Evolutionary conservation across 2,888 invertebrate species (phyloP).

Genomic region (Gisinianus flammeolus): DNA sequence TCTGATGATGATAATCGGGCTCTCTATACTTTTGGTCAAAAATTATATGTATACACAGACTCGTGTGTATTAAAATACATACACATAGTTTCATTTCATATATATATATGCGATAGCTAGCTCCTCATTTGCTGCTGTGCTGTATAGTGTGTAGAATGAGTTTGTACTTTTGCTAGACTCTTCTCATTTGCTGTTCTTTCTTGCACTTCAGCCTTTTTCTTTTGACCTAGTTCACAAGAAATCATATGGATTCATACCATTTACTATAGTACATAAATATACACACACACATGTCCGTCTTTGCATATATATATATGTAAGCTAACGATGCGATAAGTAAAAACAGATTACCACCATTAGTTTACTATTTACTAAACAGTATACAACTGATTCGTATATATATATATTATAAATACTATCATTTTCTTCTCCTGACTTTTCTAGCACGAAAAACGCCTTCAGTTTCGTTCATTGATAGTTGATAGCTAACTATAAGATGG

Average conservation of each 20-base stretch:
- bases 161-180: background rate
- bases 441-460: background rate
- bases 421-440: constrained; percentile 1
- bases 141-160: background rate
- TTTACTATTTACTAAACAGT: background rate
- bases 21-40: too few relatives aligned
- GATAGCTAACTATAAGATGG: background rate
- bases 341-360: background rate
- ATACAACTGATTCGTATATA: background rate
- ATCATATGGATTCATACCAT: background rate
- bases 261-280: background rate
- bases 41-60: too few relatives aligned
- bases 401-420: background rate
- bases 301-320: background rate
- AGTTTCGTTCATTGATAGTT: background rate
- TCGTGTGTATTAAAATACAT: too few relatives aligned
- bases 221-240: constrained; percentile 17
- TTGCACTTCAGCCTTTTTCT: constrained; percentile 31
- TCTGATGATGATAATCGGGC: too few relatives aligned
- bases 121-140: constrained; percentile 10
- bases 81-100: too few relatives aligned
- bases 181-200: constrained; percentile 23
- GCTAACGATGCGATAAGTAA: background rate
- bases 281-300: background rate
- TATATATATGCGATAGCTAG: too few relatives aligned